Conservation (phyloP, 2,888 invertebrate species). For the Melieria crassipennis region DNA sequence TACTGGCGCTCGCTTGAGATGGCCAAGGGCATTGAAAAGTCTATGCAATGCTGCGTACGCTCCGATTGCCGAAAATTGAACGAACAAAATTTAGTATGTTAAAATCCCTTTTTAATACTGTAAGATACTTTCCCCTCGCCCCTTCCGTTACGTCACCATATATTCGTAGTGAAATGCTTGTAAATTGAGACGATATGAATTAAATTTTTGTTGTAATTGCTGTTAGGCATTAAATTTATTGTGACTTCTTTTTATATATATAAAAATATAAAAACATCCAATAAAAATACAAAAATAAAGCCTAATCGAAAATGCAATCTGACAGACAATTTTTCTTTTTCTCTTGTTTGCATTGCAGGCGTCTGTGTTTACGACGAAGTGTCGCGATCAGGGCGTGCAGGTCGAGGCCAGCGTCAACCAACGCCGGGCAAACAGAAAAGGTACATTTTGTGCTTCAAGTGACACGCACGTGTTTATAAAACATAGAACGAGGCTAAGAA, state of each 20-base stretch:
- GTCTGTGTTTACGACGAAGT: conserved; percentile 33
- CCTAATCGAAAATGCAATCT: conserved; percentile 10
- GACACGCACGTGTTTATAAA: too few relatives aligned
- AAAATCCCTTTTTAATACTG: conserved; percentile 22
- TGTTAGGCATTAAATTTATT: conserved; percentile 37
- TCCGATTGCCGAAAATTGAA: conserved; percentile 42
- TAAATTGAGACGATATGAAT: conserved; percentile 11
- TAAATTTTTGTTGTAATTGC: conserved; percentile 37
- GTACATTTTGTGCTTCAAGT: too few relatives aligned
- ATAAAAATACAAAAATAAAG: conserved; percentile 24
- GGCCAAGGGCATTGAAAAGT: conserved; percentile 40
- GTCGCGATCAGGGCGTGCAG: conserved; percentile 42
- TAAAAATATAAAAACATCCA: conserved; percentile 13
- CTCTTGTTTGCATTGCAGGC: conserved; percentile 41
- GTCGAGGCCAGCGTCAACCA: conserved; percentile 33
- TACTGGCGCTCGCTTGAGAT: conserved; percentile 56
- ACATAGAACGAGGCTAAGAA: neutral
- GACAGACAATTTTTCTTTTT: conserved; percentile 21
- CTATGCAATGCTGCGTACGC: conserved; percentile 39
- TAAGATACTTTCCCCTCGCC: neutral
- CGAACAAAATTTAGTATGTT: conserved; percentile 45
- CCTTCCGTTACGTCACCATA: conserved; percentile 4
- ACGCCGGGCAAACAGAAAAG: neutral
- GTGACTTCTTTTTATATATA: conserved; percentile 26
- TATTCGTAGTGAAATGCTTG: conserved; percentile 10